These are phyloP conservation scores for Argyrosomus japonicus DNA, from an alignment of 2,113 vertebrate species.

Conservation along the genomic window DNA sequence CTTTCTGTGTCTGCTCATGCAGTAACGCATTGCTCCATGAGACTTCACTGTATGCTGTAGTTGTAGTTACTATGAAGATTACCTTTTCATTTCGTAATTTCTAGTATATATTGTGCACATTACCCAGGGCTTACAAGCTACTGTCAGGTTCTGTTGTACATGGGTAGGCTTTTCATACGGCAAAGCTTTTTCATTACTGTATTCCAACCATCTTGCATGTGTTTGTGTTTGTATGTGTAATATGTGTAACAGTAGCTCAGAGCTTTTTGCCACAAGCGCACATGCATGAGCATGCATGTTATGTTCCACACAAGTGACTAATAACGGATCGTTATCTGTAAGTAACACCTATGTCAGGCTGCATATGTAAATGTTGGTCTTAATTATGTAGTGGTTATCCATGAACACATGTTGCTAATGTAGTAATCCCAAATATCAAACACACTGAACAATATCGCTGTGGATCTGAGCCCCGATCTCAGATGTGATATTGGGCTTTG, in stretches of 20 bases:
- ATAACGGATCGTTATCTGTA: conserved; percentile 68
- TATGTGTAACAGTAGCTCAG: conserved; percentile 47
- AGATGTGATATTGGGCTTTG: conserved; percentile 60
- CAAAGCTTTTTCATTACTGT: conserved; percentile 36
- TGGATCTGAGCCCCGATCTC: conserved; percentile 50
- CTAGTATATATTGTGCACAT: conserved; percentile 13
- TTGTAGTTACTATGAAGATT: conserved; percentile 6
- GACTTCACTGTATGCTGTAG: conserved; percentile 4
- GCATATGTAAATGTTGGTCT: conserved; percentile 42
- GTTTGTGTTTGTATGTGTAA: conserved; percentile 56
- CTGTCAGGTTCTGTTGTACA: conserved; percentile 48
- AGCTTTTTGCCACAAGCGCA: conserved; percentile 32
- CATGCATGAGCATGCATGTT: conserved; percentile 62
- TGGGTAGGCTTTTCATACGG: conserved; percentile 50
- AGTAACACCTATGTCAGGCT: conserved; percentile 55
- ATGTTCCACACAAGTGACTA: conserved; percentile 68
- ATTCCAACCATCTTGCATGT: conserved; percentile 64
- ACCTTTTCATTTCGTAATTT: conserved; percentile 16
- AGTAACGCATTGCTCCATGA: conserved; percentile 15
- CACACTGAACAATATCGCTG: conserved; percentile 64
- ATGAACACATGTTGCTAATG: conserved; percentile 57
- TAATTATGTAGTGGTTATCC: conserved; percentile 53
- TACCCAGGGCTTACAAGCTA: conserved; percentile 26
- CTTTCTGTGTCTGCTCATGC: conserved; percentile 30
- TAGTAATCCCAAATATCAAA: conserved; percentile 69